Conservation (phyloP, 2,113 vertebrate species). For the Semicossyphus pulcher region DNA sequence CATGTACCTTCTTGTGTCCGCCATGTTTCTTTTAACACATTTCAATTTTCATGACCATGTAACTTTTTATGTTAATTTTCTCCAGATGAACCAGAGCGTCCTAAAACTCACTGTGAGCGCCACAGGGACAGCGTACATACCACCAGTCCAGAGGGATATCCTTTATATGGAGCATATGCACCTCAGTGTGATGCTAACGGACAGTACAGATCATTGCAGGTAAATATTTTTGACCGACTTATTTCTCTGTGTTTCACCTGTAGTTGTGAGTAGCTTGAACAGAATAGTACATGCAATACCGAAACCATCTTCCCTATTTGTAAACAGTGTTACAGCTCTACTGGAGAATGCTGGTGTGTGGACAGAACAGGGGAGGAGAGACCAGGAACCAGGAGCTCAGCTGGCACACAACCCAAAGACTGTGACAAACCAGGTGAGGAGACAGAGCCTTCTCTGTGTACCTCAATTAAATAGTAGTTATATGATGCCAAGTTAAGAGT, state of each 20-base stretch:
- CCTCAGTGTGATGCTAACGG: conserved; percentile 85
- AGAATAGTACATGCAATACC: background rate
- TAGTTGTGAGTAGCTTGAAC: background rate
- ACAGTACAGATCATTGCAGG: conserved; percentile 59
- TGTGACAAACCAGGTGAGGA: conserved; percentile 78
- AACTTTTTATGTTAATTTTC: background rate
- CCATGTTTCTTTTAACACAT: too few relatives aligned
- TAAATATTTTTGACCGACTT: background rate
- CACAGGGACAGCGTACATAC: conserved; percentile 70
- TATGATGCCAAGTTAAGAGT: too few relatives aligned
- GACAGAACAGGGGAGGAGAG: conserved; percentile 81
- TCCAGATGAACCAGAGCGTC: conserved; percentile 49
- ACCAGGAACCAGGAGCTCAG: conserved; percentile 76
- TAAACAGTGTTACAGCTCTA: conserved; percentile 83
- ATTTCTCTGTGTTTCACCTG: background rate
- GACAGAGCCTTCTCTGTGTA: too few relatives aligned
- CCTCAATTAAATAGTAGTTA: too few relatives aligned
- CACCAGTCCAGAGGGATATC: conserved; percentile 45
- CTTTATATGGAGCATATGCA: conserved; percentile 59
- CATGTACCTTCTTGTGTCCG: background rate
- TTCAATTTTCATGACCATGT: too few relatives aligned
- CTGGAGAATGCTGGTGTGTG: conserved; percentile 90
- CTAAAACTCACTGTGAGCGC: conserved; percentile 80
- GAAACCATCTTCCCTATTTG: background rate
- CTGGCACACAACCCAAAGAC: conserved; percentile 63